Evolutionary conservation across 2,113 vertebrate species (phyloP).

Genomic region (Arenaria interpres): DNA sequence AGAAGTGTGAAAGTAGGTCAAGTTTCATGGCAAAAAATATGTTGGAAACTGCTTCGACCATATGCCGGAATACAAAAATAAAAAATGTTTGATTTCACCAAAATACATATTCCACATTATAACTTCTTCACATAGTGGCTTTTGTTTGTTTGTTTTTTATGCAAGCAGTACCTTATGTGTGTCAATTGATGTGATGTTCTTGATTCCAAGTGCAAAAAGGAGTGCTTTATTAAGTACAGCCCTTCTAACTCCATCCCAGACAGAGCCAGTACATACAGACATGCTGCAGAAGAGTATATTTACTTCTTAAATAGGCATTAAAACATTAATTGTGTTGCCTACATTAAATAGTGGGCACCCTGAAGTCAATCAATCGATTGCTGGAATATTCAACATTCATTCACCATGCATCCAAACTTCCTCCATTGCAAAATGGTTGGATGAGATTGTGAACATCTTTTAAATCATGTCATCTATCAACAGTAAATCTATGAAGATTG

Average conservation of each 20-base stretch:
- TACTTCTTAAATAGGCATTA: not conserved
- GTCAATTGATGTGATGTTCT: not conserved
- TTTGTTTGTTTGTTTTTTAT: not conserved
- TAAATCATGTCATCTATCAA: not conserved
- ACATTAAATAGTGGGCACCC: not conserved
- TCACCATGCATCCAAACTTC: not conserved
- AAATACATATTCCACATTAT: not conserved
- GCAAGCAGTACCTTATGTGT: not conserved
- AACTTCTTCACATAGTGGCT: not conserved
- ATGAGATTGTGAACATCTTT: not conserved
- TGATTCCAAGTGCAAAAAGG: not conserved
- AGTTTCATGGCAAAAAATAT: not conserved
- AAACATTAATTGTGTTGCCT: not conserved
- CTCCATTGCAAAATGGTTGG: not conserved
- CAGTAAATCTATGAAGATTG: not conserved
- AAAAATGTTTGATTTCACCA: not conserved
- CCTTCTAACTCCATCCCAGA: not conserved
- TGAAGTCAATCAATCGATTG: not conserved
- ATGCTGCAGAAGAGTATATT: not conserved
- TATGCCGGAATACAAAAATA: not conserved
- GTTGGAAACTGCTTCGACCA: not conserved
- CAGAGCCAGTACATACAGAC: not conserved
- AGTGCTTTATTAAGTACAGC: not conserved
- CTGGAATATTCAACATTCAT: not conserved
- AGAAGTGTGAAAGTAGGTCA: not conserved